Evolutionary conservation across 2,888 invertebrate species (phyloP), one percentile per base, ranked within the genome.

Genomic region (Melitaea athalia): DNA sequence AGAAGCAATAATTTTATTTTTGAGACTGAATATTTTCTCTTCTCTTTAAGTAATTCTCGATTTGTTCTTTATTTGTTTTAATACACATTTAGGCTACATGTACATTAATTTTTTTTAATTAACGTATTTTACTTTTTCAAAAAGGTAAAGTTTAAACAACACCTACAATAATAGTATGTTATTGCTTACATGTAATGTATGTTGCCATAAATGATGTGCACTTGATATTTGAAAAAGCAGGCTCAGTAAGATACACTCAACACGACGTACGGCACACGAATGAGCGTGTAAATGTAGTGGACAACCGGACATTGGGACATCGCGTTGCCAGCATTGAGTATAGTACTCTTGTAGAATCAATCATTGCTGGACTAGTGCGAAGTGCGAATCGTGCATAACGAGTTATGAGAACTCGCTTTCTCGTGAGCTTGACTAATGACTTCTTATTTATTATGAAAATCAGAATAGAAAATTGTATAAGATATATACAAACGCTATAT

Each of bases 221-320:
- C 38, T 38, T 8, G 64, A 43, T 59, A 60, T 66, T 64, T 66
- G 59, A 57, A 60, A 67, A 64, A 52, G 50, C 63, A 57, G 68
- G 57, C 67, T 63, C 64, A 45, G 33, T 67, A 64, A 69, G 64
- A 60, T 31, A 61, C 70, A 66, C 68, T 65, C 69, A 63, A 70
- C 43, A 17, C 71, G 71, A 67, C 61, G 63, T 57, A 50, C 71
- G 68, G 65, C 63, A 49, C 65, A 67, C 72, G 71, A 74, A 70
- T 74, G 72, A 64, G 66, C 53, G 45, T 70, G 67, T 59, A 70
- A 64, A 63, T 68, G 65, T 68, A 74, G 53, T 57, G 63, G 62
- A 61, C 67, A 33, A 5, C 6, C 4, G 33, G 64, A 24, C 24
- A 24, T 67, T 70, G 72, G 63, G 68, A 67, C 57, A 66, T 64